These are phyloP conservation scores for Apistogramma diplotaenia DNA, from an alignment of 2,113 vertebrate species.

Conservation along the genomic window DNA sequence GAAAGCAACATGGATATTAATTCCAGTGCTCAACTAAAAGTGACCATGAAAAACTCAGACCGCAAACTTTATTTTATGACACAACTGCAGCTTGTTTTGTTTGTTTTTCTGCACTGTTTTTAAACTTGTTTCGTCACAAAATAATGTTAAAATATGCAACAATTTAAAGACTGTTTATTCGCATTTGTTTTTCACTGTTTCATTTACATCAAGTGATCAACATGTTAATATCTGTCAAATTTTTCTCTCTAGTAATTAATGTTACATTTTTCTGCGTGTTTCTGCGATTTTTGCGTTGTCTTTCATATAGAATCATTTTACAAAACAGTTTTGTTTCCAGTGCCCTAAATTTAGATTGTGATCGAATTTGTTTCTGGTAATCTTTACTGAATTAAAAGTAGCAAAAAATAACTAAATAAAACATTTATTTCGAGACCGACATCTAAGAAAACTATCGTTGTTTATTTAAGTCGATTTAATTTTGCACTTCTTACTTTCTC, in stretches of 20 bases:
- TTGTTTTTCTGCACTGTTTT: background rate
- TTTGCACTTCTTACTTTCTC: background rate
- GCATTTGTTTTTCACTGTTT: background rate
- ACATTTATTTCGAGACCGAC: background rate
- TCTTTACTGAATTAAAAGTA: background rate
- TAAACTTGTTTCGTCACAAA: background rate
- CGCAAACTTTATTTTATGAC: background rate
- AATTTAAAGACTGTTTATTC: background rate
- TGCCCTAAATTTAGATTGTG: background rate
- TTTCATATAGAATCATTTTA: background rate
- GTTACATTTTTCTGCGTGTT: background rate
- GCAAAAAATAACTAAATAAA: background rate
- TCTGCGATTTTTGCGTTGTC: background rate
- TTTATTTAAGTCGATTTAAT: background rate
- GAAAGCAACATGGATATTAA: background rate
- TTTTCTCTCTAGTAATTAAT: background rate
- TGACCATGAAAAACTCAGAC: background rate
- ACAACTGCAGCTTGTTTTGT: background rate
- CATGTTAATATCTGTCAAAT: no score
- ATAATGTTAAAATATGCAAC: background rate
- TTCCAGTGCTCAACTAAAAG: background rate
- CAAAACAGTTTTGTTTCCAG: background rate
- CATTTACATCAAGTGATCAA: background rate
- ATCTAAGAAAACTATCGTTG: background rate
- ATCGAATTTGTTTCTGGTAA: background rate